Base-by-base conservation (phyloP, 2,888 invertebrate genomes). In the Dynastes maya region DNA sequence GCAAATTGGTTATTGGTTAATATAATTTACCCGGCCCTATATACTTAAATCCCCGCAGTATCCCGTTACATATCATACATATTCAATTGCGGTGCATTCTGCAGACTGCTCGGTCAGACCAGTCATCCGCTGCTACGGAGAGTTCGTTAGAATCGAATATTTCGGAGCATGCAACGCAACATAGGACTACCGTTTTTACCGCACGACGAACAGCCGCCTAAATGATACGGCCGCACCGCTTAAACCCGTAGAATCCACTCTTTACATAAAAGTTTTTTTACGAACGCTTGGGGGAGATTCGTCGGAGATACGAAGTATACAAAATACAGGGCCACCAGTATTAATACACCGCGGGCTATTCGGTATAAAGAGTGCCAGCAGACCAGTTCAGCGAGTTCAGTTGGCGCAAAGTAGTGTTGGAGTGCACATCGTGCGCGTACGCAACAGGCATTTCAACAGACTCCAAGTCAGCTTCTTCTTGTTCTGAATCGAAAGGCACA, bases 361-460 rank as follows among this genome's bases (percentile, higher is more conserved):
- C 76, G 22, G 67, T 77, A 77, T 77, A 77, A 77, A 68, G 68
- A 72, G 58, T 27, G 40, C 32, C 61, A 45, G 70, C 68, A 45
- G 68, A 77, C 77, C 70, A 29, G 77, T 77, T 77, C 61, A 32
- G 61, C 67, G 32, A 67, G 77, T 72, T 68, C 77, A 77, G 77
- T 77, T 68, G 77, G 77, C 77, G 32, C 40, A 68, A 22, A 70
- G 77, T 77, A 77, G 77, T 77, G 77, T 77, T 77, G 77, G 68
- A 77, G 68, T 67, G 77, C 70, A 51, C 27, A 22, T 55, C 77
- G 77, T 51, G 72, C 40, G 55, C 55, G 6, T 64, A 64, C 37
- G 27, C 37, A 29, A 37, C 45, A 58, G 37, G 72, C 77, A 68
- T 70, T 77, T 77, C 77, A 77, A 77, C 70, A 77, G 77, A 77